Conservation (phyloP, 2,797 vertebrate genomes). For the Mus spretus region DNA sequence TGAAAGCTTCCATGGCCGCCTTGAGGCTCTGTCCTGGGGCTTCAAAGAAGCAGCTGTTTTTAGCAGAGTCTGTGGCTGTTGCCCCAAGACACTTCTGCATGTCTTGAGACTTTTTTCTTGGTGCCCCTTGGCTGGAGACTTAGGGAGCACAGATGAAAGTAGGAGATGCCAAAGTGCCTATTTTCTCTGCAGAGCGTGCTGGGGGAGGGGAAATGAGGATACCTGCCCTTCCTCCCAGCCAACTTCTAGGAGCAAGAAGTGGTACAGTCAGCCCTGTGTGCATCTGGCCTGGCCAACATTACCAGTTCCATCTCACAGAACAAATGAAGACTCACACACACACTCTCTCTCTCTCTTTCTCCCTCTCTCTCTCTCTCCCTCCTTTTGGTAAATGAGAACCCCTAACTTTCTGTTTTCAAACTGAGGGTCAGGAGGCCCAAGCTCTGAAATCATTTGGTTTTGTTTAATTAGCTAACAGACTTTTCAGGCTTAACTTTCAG, state of each 20-base stretch:
- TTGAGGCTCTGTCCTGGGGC: not conserved
- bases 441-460: not conserved
- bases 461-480: not conserved
- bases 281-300: not conserved
- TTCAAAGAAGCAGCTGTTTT: not conserved
- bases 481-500: constrained; percentile 24
- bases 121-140: not conserved
- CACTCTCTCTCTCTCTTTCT: too few species aligned
- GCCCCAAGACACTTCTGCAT: not conserved
- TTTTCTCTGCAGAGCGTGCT: not conserved
- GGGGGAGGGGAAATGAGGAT: not conserved
- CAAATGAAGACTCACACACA: not conserved
- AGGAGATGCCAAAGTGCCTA: not conserved
- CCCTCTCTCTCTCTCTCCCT: too few species aligned
- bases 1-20: not conserved
- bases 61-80: not conserved
- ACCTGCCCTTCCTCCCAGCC: not conserved
- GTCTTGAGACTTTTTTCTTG: not conserved
- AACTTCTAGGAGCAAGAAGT: not conserved
- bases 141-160: not conserved
- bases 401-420: not conserved
- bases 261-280: not conserved
- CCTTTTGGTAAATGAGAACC: constrained; percentile 20
- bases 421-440: not conserved
- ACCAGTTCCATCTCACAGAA: not conserved